Evolutionary conservation across 1,140 invertebrate genomes (phyloP).

Genomic region (Coboldia fuscipes): DNA sequence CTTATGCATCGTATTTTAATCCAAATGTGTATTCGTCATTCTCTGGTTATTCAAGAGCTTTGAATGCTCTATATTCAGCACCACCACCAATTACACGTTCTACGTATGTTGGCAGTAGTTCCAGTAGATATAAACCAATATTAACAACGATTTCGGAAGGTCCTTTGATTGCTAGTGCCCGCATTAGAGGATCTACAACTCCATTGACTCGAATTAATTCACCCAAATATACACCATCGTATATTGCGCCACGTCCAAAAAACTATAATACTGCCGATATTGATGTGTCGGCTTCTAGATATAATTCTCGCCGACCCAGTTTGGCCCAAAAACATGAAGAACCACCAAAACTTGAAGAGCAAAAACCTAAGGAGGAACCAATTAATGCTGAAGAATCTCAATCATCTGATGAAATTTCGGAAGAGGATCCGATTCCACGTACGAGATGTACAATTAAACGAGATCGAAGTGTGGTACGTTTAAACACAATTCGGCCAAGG

Average conservation of each 20-base stretch:
- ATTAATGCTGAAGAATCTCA: conserved; percentile 21
- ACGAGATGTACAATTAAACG: conserved; percentile 36
- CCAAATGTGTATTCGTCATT: conserved; percentile 10
- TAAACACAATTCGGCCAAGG: conserved; percentile 36
- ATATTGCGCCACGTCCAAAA: conserved; percentile 31
- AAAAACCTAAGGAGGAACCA: conserved; percentile 15
- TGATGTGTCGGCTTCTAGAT: conserved; percentile 42
- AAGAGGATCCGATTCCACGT: conserved; percentile 13
- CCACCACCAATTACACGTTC: conserved; percentile 17
- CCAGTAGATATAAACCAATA: conserved; percentile 41
- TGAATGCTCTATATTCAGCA: conserved; percentile 16
- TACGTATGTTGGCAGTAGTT: conserved; percentile 2
- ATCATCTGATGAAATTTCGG: conserved; percentile 1
- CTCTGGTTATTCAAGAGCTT: not conserved
- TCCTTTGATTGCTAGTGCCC: conserved; percentile 9
- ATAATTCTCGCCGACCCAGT: conserved; percentile 25
- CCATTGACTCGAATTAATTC: conserved; percentile 22
- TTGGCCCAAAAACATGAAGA: conserved; percentile 10
- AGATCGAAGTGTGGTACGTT: conserved; percentile 42
- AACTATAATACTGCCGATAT: conserved; percentile 62
- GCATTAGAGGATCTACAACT: conserved; percentile 9
- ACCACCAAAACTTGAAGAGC: conserved; percentile 7
- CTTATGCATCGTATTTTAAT: conserved; percentile 28
- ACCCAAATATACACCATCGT: conserved; percentile 22
- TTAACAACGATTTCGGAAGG: conserved; percentile 50